phyloP scores from a whole-genome alignment of 2,797 vertebrate genomes.

The Epinephelus malabaricus region DNA sequence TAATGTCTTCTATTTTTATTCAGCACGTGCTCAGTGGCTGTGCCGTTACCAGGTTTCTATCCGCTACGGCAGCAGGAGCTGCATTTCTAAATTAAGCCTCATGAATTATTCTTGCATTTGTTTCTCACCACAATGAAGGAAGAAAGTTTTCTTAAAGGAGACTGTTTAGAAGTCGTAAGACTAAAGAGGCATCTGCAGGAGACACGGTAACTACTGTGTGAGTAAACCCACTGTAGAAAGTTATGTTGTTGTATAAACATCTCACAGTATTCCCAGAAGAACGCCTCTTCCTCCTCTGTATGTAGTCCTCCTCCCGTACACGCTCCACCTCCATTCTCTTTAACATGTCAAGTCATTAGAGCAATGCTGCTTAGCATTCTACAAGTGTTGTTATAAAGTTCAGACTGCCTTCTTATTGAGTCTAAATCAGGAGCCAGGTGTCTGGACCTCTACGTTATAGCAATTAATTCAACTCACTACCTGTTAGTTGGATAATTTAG shows the following conservation, averaged over 20 bases:
- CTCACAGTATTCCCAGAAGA: constrained; percentile 15
- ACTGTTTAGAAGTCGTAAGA: constrained; percentile 39
- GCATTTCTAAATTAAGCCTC: constrained; percentile 76
- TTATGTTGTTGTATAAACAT: constrained; percentile 12
- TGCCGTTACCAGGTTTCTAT: constrained; percentile 56
- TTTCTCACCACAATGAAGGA: constrained; percentile 32
- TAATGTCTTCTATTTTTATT: constrained; percentile 65
- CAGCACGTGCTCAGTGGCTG: constrained; percentile 30
- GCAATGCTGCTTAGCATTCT: not conserved
- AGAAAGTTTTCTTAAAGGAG: constrained; percentile 34
- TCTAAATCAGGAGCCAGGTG: not conserved
- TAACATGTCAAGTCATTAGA: constrained; percentile 3
- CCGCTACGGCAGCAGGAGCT: constrained; percentile 36
- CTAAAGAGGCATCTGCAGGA: constrained; percentile 17
- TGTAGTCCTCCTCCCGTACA: not conserved
- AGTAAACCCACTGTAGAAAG: constrained; percentile 5
- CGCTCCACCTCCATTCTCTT: constrained; percentile 8
- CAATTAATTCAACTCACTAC: not conserved
- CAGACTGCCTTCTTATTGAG: not conserved
- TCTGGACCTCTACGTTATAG: too few relatives aligned
- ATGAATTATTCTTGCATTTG: constrained; percentile 73
- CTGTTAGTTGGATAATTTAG: not conserved
- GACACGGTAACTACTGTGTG: constrained; percentile 21
- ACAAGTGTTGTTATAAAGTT: not conserved
- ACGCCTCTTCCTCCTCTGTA: not conserved